These are phyloP conservation scores for Tetramorium alpestre DNA, from an alignment of 1,140 invertebrate species.

Conservation along the genomic window DNA sequence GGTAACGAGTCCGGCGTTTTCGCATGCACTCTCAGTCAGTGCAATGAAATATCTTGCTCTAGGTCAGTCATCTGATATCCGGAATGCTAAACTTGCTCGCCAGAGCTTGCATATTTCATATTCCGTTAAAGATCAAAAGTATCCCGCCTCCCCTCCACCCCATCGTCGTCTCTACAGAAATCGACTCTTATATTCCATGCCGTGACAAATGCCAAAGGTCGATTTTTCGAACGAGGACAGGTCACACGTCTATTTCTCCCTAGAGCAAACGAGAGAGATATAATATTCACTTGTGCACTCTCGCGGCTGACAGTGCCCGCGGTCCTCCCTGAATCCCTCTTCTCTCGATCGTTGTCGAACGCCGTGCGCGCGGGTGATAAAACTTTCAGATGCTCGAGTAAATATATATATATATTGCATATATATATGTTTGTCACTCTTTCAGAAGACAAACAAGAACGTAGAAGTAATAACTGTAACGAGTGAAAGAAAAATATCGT, in stretches of 20 bases:
- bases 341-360: slow-evolving; percentile 7
- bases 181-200: slow-evolving; percentile 39
- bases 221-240: slow-evolving; percentile 28
- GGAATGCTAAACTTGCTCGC: slow-evolving; percentile 27
- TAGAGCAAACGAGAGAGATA: slow-evolving; percentile 24
- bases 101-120: slow-evolving; percentile 34
- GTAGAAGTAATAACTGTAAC: slow-evolving; percentile 12
- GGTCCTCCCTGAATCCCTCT: neutral
- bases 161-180: slow-evolving; percentile 4
- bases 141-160: too few species aligned
- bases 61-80: slow-evolving; percentile 30
- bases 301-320: neutral
- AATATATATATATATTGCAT: neutral
- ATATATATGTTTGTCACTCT: neutral
- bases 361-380: neutral
- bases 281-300: slow-evolving; percentile 44
- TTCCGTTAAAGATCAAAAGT: slow-evolving; percentile 35
- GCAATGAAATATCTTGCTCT: slow-evolving; percentile 15
- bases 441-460: neutral
- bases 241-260: neutral
- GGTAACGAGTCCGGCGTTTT: neutral
- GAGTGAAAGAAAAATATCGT: slow-evolving; percentile 28
- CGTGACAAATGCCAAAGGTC: slow-evolving; percentile 57
- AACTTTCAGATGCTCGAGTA: slow-evolving; percentile 17
- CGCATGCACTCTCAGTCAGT: neutral